Evolutionary conservation across 2,888 invertebrate species (phyloP).

Genomic region (Drosophila vallismaia): DNA sequence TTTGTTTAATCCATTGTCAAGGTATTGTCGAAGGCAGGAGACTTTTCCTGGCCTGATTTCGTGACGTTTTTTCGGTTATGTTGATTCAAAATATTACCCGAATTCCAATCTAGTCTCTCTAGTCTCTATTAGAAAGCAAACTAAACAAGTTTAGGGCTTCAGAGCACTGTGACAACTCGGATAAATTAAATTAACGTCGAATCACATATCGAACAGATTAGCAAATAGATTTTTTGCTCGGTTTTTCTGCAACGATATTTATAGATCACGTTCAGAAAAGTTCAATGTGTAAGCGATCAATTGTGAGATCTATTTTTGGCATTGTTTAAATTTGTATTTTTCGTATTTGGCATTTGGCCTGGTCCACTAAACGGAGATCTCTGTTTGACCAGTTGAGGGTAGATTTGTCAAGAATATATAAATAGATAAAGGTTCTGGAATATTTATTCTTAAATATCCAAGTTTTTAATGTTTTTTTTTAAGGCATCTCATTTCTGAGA

Average conservation of each 20-base stretch:
- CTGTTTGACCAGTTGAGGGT: conserved; percentile 22
- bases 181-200: conserved; percentile 50
- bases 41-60: conserved; percentile 8
- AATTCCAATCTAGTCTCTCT: conserved; percentile 1
- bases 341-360: conserved; percentile 19
- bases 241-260: conserved; percentile 31
- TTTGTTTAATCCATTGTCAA: conserved; percentile 19
- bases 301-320: conserved; percentile 38
- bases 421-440: neutral
- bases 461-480: neutral
- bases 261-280: conserved; percentile 20
- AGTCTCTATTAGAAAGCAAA: conserved; percentile 25
- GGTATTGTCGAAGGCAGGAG: conserved; percentile 31
- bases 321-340: conserved; percentile 29
- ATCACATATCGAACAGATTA: conserved; percentile 24
- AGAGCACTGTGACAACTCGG: conserved; percentile 14
- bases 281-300: conserved; percentile 40
- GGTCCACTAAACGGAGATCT: conserved; percentile 29
- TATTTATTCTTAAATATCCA: too few relatives aligned
- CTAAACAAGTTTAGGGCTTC: conserved; percentile 14
- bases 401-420: conserved; percentile 6
- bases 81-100: conserved; percentile 52
- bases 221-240: conserved; percentile 47
- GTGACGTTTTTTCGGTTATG: conserved; percentile 40
- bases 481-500: conserved; percentile 3